Conservation (phyloP, 2,797 vertebrate species). For the Syndactyla subalaris region DNA sequence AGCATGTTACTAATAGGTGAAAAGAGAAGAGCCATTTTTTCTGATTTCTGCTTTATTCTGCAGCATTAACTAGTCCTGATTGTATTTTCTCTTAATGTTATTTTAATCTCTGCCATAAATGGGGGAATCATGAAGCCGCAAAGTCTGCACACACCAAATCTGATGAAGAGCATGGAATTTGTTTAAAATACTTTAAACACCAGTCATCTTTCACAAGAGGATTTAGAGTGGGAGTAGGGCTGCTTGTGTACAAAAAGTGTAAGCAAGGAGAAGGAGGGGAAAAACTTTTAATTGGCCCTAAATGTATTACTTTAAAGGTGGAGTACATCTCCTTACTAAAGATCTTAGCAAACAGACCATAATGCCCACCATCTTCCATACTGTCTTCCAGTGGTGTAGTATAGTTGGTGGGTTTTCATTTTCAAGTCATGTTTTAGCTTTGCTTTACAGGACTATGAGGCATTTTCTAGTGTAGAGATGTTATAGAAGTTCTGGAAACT, state of each 20-base stretch:
- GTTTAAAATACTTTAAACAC: conserved; percentile 28
- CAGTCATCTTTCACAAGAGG: neutral
- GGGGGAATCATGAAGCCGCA: neutral
- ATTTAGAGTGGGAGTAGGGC: neutral
- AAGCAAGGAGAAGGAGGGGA: neutral
- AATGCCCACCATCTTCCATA: neutral
- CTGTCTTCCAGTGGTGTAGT: neutral
- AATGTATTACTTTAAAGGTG: neutral
- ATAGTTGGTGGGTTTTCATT: neutral
- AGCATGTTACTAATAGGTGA: neutral
- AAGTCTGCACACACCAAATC: neutral
- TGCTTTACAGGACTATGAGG: neutral
- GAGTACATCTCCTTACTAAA: neutral
- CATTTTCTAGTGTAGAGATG: neutral
- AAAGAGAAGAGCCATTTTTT: neutral
- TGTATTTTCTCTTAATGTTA: neutral
- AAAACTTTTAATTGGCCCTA: neutral
- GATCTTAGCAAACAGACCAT: neutral
- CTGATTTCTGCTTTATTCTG: neutral
- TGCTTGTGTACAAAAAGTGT: neutral
- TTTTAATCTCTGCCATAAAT: conserved; percentile 9
- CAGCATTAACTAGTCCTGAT: neutral
- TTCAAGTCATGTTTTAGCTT: neutral
- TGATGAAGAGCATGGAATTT: conserved; percentile 33
- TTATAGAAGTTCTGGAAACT: neutral